Conservation (phyloP, 30 jellyfish, hydroid and myxozoan genomes). For the Hydractinia symbiolongicarpus region DNA sequence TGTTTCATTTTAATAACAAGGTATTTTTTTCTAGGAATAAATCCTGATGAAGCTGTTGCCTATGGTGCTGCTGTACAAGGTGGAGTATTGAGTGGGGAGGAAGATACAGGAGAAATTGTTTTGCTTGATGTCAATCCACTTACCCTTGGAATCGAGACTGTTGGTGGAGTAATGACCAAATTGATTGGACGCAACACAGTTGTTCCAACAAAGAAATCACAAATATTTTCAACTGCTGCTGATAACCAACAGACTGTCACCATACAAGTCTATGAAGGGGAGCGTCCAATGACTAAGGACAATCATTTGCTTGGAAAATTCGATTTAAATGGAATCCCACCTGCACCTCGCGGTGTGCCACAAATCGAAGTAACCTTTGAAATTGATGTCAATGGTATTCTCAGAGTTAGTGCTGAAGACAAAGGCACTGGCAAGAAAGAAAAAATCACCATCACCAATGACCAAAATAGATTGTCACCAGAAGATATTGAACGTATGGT, state of each 20-base stretch:
- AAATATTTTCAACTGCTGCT: conserved; percentile 98
- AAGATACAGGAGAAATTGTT: conserved; percentile 95
- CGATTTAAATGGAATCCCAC: conserved; percentile 93
- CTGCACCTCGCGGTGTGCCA: conserved; percentile 99
- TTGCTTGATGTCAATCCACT: conserved; percentile 97
- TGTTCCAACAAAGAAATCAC: conserved; percentile 99
- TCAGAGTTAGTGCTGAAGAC: conserved; percentile 99
- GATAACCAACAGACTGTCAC: conserved; percentile 98
- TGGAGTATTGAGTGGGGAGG: conserved; percentile 99
- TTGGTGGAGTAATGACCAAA: conserved; percentile 99
- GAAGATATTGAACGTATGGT: conserved; percentile 99
- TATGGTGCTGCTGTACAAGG: conserved; percentile 99
- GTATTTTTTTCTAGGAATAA: conserved; percentile 45
- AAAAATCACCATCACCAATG: conserved; percentile 98
- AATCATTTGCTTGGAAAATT: conserved; percentile 97
- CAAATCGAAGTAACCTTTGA: conserved; percentile 99
- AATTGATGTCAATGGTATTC: conserved; percentile 95
- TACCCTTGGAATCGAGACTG: conserved; percentile 99
- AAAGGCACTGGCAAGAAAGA: conserved; percentile 98
- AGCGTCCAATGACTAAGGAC: conserved; percentile 97
- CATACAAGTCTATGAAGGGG: conserved; percentile 99
- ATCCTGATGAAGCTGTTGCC: conserved; percentile 99
- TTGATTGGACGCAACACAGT: conserved; percentile 98
- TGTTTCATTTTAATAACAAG: neutral
- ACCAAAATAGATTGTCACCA: conserved; percentile 97